These are phyloP conservation scores for Ibycter americanus DNA, from an alignment of 2,797 vertebrate genomes.

Conservation along the genomic window DNA sequence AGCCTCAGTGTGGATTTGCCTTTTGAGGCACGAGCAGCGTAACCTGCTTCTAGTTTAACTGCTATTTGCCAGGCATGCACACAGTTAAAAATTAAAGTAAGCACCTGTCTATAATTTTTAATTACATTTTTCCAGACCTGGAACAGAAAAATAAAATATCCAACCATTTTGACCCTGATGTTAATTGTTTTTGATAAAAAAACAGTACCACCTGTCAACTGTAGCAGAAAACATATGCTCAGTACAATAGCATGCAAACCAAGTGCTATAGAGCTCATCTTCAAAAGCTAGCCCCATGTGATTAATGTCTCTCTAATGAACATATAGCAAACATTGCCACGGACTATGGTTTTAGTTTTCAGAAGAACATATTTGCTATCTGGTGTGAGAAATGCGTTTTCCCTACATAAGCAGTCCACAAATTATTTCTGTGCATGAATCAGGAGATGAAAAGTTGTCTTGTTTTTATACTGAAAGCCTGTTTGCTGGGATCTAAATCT, in stretches of 20 bases:
- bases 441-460: neutral
- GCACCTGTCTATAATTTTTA: conserved; percentile 2
- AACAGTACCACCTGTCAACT: neutral
- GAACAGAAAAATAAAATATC: conserved; percentile 9
- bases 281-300: neutral
- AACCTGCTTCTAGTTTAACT: neutral
- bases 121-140: neutral
- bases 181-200: conserved; percentile 40
- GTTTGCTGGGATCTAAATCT: neutral
- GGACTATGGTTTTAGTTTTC: neutral
- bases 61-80: neutral
- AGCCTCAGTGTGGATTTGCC: neutral
- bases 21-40: neutral
- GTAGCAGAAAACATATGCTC: conserved; percentile 15
- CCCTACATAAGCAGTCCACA: neutral
- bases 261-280: neutral
- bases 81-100: neutral
- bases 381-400: neutral
- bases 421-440: neutral
- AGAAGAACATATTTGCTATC: neutral
- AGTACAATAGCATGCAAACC: neutral
- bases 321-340: neutral
- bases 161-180: neutral
- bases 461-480: neutral
- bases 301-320: conserved; percentile 16